Base-by-base conservation (phyloP, 2,113 vertebrate species). In the Cololabis saira region DNA sequence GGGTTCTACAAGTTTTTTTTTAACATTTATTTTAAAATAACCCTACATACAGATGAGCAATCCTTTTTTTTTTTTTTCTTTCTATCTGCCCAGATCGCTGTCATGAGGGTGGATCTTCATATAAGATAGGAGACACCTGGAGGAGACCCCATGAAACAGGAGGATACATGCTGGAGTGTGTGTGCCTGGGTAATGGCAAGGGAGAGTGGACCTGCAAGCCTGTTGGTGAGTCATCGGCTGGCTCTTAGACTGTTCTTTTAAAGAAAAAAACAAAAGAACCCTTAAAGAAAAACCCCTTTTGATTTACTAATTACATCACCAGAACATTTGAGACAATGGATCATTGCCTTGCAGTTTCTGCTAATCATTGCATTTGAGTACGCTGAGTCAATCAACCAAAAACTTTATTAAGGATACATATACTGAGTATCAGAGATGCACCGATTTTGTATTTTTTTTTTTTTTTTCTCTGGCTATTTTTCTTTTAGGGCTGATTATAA, bases 151-250 rank as follows among this genome's bases (percentile, higher is more conserved):
- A 99, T 0, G 98, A 99, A 50, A 96, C 95, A 0, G 96, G 95
- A 0, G 94, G 95, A 27, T 97, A 98, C 92, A 97, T 99, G 96
- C 80, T 99, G 74, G 97, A 99, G 85, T 99, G 98, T 0, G 94
- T 99, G 37, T 99, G 98, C 71, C 93, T 99, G 72, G 98, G 98
- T 15, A 99, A 99, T 0, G 94, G 96, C 1, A 99, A 99, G 81
- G 98, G 98, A 74, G 98, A 99, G 84, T 99, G 98, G 98, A 98
- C 96, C 68, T 99, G 98, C 91, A 98, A 99, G 67, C 97, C 97
- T 0, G 87, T 99, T 13, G 95, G 97, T 99, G 77, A 76, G 96
- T 88, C 79, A 68, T 7, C 55, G 40, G 41, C 18, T 65, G 63
- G 76, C 37, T 37, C 6, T 7, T 9, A 37, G 33, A 37, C 33